Base-by-base conservation (phyloP, 2,888 invertebrate species). In the Rhamphomyia laevipes region DNA sequence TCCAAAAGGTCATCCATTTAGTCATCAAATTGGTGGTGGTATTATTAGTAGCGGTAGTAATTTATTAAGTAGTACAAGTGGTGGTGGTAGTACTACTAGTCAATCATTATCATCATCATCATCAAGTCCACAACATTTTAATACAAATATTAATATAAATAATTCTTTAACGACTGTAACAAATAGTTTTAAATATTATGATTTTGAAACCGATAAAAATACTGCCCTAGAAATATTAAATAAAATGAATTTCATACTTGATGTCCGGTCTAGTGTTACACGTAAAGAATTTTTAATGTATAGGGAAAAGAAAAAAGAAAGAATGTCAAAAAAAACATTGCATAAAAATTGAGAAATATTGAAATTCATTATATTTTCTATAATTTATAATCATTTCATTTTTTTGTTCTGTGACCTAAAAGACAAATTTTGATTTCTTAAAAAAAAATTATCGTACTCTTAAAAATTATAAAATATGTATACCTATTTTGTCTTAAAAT, bases 241-340 rank as follows among this genome's bases (percentile, higher is more conserved):
- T 55, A 92, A 93, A 73, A 78, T 94, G 12, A 88, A 86, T 68
- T 82, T 87, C 51, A 92, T 93, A 54, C 69, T 94, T 52, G 87
- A 91, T 62, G 73, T 92, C 58, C 76, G 85, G 55, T 83, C 85
- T 46, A 90, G 88, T 64, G 77, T 80, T 5, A 83, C 84, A 53
- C 74, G 89, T 43, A 82, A 86, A 56, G 90, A 91, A 63, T 94
- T 89, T 69, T 74, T 89, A 57, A 80, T 82, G 42, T 75, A 81
- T 45, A 80, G 82, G 63, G 86, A 86, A 61, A 65, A 67, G 23
- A 70, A 70, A 53, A 55, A 57, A 54, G 67, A 64, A 51, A 65
- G 65, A 35, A 35, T n/a, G 35, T 35, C 35, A 5, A 35, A 35
- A 35, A 35, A 35, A n/a, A 13, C n/a, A 35, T 35, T n/a, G 13